These are phyloP conservation scores for Pangasianodon hypophthalmus DNA, from an alignment of 2,113 vertebrate species.

Conservation along the genomic window DNA sequence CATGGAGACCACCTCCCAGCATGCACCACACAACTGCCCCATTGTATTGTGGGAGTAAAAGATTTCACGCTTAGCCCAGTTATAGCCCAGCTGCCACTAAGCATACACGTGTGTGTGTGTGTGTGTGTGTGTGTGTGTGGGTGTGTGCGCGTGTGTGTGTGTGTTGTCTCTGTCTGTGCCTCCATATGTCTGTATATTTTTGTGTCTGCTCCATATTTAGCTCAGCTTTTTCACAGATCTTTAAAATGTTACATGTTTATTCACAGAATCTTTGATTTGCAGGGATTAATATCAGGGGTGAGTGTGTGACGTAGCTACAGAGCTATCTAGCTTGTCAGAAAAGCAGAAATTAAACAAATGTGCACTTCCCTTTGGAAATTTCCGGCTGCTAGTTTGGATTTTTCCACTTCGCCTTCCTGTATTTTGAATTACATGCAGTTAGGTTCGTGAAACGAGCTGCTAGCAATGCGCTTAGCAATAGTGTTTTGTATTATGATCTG, in stretches of 20 bases:
- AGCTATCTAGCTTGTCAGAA: background rate
- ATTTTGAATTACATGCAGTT: background rate
- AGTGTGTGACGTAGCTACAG: background rate
- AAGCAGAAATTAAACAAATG: background rate
- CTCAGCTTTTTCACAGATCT: background rate
- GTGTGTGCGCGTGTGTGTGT: slow-evolving; percentile 29
- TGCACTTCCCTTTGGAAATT: background rate
- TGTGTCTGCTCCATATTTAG: background rate
- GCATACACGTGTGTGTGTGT: slow-evolving; percentile 43
- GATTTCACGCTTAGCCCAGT: slow-evolving; percentile 56
- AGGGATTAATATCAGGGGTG: background rate
- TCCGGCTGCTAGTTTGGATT: background rate
- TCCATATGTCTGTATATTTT: slow-evolving; percentile 35
- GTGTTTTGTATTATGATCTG: background rate
- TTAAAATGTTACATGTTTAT: background rate
- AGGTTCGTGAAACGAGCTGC: background rate
- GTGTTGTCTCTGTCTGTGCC: slow-evolving; percentile 22
- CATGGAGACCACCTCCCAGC: slow-evolving; percentile 55
- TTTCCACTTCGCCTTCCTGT: background rate
- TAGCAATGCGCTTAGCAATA: background rate
- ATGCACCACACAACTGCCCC: slow-evolving; percentile 53
- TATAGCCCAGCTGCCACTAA: slow-evolving; percentile 53
- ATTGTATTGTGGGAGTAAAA: slow-evolving; percentile 53
- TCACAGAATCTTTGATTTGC: too few species aligned
- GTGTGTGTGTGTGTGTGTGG: slow-evolving; percentile 35